Percentiles rank a stretch among this genome's conserved stretches.
Conservation (phyloP, 2,888 invertebrate genomes). For the Alviniconcha strummeri region DNA sequence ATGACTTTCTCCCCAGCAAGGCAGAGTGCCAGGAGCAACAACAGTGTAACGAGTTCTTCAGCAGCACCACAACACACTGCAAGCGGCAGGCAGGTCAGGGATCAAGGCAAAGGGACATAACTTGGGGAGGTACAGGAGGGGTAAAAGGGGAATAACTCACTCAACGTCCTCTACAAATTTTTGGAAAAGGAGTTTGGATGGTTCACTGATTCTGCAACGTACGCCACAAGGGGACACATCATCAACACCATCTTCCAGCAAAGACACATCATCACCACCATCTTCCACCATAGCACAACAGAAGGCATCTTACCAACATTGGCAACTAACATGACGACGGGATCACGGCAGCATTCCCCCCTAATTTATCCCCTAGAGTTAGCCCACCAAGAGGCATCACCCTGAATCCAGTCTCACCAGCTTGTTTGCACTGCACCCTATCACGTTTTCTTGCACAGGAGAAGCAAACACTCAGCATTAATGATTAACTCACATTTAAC, state of each 20-base stretch:
- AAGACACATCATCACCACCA: conserved; percentile 15
- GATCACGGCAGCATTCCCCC: background rate
- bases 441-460: too few species aligned
- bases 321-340: background rate
- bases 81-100: background rate
- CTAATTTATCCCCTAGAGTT: too few species aligned
- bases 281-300: background rate
- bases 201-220: conserved; percentile 47
- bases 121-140: background rate
- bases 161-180: conserved; percentile 67
- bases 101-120: background rate
- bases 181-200: conserved; percentile 60
- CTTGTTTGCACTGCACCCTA: too few species aligned
- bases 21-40: too few species aligned
- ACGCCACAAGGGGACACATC: conserved; percentile 20
- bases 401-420: too few species aligned
- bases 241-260: background rate
- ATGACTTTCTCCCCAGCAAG: too few species aligned
- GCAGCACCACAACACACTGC: too few species aligned
- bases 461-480: too few species aligned
- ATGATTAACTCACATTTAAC: too few species aligned
- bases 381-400: too few species aligned
- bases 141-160: conserved; percentile 56
- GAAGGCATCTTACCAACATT: background rate
- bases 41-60: too few species aligned